Evolutionary conservation across 2,888 invertebrate genomes (phyloP).

Genomic region (Amaurobius ferox): DNA sequence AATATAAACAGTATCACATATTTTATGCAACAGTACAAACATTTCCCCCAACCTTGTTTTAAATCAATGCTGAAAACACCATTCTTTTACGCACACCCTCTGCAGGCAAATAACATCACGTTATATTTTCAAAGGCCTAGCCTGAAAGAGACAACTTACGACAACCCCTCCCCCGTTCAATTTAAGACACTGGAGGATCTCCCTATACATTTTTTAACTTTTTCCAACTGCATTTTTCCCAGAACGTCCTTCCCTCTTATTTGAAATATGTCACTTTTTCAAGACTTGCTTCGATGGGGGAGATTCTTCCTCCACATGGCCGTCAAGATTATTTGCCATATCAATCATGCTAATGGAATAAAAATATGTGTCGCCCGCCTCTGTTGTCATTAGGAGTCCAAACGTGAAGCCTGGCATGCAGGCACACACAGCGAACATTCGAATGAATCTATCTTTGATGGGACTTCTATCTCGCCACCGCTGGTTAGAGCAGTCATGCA

Average conservation of each 20-base stretch:
- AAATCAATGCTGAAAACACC: neutral
- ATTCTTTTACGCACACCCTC: too few relatives aligned
- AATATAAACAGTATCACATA: too few relatives aligned
- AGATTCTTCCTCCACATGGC: conserved; percentile 29
- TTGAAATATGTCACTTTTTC: conserved; percentile 59
- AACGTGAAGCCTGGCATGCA: conserved; percentile 19
- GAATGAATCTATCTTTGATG: neutral
- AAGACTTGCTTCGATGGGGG: conserved; percentile 26
- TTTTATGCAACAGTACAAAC: neutral
- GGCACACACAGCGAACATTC: neutral
- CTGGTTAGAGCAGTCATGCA: neutral
- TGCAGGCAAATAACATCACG: too few relatives aligned
- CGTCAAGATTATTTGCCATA: conserved; percentile 61
- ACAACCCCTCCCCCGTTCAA: too few relatives aligned
- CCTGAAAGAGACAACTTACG: neutral
- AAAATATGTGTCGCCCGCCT: conserved; percentile 64
- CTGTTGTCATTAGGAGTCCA: conserved; percentile 62
- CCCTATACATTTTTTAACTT: conserved; percentile 35
- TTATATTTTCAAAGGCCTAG: too few relatives aligned
- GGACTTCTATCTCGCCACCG: too few relatives aligned
- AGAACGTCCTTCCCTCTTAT: conserved; percentile 55
- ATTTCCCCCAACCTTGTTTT: neutral
- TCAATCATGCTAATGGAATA: conserved; percentile 70
- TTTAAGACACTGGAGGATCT: neutral
- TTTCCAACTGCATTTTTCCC: conserved; percentile 39